Base-by-base conservation (phyloP, 2,888 invertebrate genomes). In the Ophion ventricosus region DNA sequence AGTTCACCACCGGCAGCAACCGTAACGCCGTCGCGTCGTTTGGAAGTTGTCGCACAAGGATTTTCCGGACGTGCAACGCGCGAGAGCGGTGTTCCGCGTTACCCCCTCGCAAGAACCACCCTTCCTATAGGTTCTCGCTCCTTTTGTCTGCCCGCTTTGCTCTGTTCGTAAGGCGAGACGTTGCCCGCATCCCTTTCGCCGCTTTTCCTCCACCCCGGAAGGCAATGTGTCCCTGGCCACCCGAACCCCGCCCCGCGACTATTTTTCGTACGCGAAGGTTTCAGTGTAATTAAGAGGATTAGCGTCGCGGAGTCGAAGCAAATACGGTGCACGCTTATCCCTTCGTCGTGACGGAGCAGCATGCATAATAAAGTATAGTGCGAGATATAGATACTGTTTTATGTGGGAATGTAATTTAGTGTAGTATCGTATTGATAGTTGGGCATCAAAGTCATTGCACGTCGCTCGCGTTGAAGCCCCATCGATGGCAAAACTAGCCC, bases 21-120 rank as follows among this genome's bases (percentile, higher is more conserved):
- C 82, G 74, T 35, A 35, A 35, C 54, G 57, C 10, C 83, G 83
- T 86, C 87, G 84, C 85, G 86, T 87, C 87, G 87, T 87, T 89
- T 85, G 88, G 76, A 85, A 82, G 82, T 85, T 85, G 85, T 85
- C 85, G 82, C 49, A 17, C 17, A 17, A 80, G 85, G 82, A 82
- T 85, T 82, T 85, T 59, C 82, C 82, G 82, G 69, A 85, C 76
- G 85, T 85, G 80, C 80, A 80, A 72, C 73, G 67, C 69, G 84
- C 29, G 23, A 59, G 54, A 72, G 25, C 43, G 61, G 17, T 49
- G 20, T 57, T 26, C 70, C 54, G 61, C 49, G 43, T 54, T 67
- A 63, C 20, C 56, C 59, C 43, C n/a, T n/a, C 57, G 67, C 81
- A 17, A 14, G 64, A 20, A 63, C 61, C 74, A 40, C 23, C 80